Evolutionary conservation across 2,888 invertebrate species (phyloP), one percentile per base, ranked within the genome.

Genomic region (Phytoseiulus persimilis): DNA sequence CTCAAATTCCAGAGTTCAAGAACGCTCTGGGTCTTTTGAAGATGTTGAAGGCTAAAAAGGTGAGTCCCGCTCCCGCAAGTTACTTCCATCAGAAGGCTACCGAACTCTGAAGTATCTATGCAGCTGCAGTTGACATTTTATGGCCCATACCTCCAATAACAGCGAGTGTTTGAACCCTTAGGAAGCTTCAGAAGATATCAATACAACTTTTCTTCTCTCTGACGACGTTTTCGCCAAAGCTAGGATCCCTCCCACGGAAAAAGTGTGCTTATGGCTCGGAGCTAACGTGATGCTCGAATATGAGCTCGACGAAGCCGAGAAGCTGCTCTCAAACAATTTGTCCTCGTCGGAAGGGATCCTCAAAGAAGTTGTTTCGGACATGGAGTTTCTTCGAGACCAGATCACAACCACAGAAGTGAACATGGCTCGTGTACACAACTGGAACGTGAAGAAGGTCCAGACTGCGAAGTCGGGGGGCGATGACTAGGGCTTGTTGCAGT

Each of bases 351-450:
- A 95, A 91, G 95, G 95, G 92, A 96, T 96, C 93, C 94, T 98
- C 90, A 94, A 94, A 90, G 95, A 95, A 93, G 95, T 98, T 83
- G 87, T 87, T 6, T 87, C 87, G 92, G 98, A 98, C 94, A 94
- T 98, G 91, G 97, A 98, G 93, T 98, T 97, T 93, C 94, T 98
- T 90, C 95, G 98, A 92, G 98, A 99, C 94, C 99, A 99, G 93
- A 96, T 97, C 92, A 99, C 99, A 31, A 99, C 98, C 32, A 97
- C 97, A 89, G 99, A 99, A 95, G 99, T 99, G 33, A 99, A 98
- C 93, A 98, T 99, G 97, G 98, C 99, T 46, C 94, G 99, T 92
- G 97, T 99, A 33, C 98, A 96, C 93, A 99, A 99, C 93, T 98
- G 98, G 98, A 97, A 98, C 93, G 97, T 99, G 2, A 98, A 98